Conservation (phyloP, 1,140 invertebrate species). For the Leptinotarsa lineolata region DNA sequence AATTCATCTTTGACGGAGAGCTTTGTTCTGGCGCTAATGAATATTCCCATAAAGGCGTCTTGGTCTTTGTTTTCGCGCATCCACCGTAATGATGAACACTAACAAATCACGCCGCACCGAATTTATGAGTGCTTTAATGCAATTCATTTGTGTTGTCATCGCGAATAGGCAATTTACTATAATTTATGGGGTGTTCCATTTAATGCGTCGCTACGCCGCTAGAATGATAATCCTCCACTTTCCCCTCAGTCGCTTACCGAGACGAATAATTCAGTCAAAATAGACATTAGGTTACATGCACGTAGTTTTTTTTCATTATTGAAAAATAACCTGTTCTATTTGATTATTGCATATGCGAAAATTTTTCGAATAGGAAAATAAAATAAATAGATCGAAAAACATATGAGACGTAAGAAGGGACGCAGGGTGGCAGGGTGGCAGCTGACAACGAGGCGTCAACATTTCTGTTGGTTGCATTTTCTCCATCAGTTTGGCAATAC, state of each 20-base stretch:
- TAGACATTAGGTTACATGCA: too few species aligned
- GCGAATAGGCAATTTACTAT: slow-evolving; percentile 29
- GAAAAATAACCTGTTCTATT: too few species aligned
- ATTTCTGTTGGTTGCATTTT: too few species aligned
- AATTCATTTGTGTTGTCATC: slow-evolving; percentile 37
- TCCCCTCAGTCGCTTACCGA: not conserved
- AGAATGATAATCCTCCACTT: slow-evolving; percentile 17
- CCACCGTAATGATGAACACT: slow-evolving; percentile 23
- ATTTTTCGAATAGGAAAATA: too few species aligned
- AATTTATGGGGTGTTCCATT: slow-evolving; percentile 37
- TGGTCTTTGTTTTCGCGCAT: slow-evolving; percentile 19
- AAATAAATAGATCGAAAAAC: too few species aligned
- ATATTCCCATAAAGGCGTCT: slow-evolving; percentile 13
- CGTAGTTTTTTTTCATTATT: too few species aligned
- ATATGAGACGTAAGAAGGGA: too few species aligned
- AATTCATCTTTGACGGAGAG: not conserved
- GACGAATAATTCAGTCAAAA: not conserved
- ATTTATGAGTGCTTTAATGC: slow-evolving; percentile 35
- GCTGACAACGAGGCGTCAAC: too few species aligned
- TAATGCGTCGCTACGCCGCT: slow-evolving; percentile 30
- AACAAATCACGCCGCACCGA: slow-evolving; percentile 30
- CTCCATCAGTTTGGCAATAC: too few species aligned
- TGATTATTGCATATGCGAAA: too few species aligned
- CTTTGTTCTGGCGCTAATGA: slow-evolving; percentile 16
- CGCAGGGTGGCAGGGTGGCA: too few species aligned